Conservation (phyloP, 1,140 invertebrate species). For the Thereuonema tuberculata region DNA sequence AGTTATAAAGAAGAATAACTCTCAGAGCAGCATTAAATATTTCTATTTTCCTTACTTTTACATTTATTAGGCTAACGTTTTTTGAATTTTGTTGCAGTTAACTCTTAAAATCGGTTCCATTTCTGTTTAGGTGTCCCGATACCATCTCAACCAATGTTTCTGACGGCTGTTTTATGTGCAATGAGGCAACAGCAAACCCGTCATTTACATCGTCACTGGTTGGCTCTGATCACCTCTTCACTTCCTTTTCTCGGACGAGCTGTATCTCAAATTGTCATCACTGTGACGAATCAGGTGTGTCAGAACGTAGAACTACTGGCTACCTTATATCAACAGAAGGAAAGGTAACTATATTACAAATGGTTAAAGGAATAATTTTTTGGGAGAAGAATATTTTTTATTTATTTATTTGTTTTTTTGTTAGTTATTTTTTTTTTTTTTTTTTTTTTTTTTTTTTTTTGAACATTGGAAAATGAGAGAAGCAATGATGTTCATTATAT, state of each 20-base stretch:
- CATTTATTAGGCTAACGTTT: too few species aligned
- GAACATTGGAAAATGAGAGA: too few species aligned
- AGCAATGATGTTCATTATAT: too few species aligned
- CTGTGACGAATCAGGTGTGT: conserved; percentile 67
- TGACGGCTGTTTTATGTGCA: conserved; percentile 63
- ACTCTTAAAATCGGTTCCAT: too few species aligned
- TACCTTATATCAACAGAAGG: conserved; percentile 31
- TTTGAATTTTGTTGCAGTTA: too few species aligned
- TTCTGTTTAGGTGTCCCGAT: conserved; percentile 45
- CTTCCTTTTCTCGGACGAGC: conserved; percentile 57
- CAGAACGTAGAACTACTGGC: conserved; percentile 58
- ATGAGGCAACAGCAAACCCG: conserved; percentile 42
- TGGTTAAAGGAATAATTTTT: too few species aligned
- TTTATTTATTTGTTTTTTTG: too few species aligned
- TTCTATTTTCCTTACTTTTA: too few species aligned
- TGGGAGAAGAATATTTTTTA: background rate
- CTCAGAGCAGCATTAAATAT: too few species aligned
- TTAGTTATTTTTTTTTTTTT: too few species aligned
- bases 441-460: too few species aligned
- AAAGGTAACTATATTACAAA: background rate
- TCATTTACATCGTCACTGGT: conserved; percentile 63
- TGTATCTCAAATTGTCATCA: conserved; percentile 57
- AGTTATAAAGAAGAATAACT: too few species aligned
- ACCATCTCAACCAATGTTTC: conserved; percentile 72
- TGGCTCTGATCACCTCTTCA: conserved; percentile 59